Evolutionary conservation across 1,140 invertebrate species (phyloP).

Genomic region (Caerostris darwini): DNA sequence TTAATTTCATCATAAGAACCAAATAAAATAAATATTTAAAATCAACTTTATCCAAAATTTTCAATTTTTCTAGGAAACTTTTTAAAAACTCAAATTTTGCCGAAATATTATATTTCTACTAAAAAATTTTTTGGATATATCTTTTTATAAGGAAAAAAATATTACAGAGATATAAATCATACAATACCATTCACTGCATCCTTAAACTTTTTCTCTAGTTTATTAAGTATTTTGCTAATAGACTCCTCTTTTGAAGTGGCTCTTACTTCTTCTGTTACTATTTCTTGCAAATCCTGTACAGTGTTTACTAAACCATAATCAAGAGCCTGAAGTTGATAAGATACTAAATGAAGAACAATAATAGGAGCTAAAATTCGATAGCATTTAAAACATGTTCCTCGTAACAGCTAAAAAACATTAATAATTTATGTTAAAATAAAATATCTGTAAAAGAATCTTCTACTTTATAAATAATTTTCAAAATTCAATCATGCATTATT

Average conservation of each 20-base stretch:
- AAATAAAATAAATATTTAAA: no score
- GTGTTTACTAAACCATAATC: constrained; percentile 88
- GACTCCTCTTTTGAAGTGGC: not conserved
- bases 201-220: constrained; percentile 49
- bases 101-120: no score
- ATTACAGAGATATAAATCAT: not conserved
- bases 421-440: not conserved
- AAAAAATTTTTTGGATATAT: no score
- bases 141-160: no score
- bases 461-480: no score
- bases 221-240: not conserved
- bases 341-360: constrained; percentile 83
- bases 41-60: no score
- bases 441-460: no score
- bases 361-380: constrained; percentile 81
- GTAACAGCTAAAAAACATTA: constrained; percentile 83
- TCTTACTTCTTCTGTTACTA: constrained; percentile 81
- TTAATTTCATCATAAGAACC: no score
- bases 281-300: constrained; percentile 86
- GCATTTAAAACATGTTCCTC: constrained; percentile 85
- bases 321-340: constrained; percentile 89
- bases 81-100: no score
- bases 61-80: no score
- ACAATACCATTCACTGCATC: constrained; percentile 52
- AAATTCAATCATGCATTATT: no score